Percentiles rank a stretch among this genome's conserved stretches.
Conservation (phyloP, 2,113 vertebrate genomes). For the Struthio camelus region DNA sequence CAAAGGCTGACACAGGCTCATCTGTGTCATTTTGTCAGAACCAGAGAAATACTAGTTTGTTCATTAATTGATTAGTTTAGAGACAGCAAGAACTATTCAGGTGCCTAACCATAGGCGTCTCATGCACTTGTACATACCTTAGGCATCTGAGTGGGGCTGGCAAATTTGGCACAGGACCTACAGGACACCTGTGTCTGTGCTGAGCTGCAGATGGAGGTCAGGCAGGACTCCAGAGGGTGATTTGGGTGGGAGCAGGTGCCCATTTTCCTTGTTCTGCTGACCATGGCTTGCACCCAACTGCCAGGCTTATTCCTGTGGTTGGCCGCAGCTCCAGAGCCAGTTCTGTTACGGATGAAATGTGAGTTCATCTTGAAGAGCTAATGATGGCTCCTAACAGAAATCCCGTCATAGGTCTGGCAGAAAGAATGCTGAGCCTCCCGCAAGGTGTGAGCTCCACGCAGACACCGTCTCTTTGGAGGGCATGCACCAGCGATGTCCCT, state of each 20-base stretch:
- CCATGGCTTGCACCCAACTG: background rate
- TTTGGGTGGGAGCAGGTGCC: no score
- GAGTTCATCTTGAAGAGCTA: background rate
- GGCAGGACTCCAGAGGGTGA: background rate
- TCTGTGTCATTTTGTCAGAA: background rate
- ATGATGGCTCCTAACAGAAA: background rate
- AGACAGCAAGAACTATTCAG: background rate
- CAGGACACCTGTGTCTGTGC: background rate
- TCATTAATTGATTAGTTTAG: background rate
- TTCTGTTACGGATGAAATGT: background rate
- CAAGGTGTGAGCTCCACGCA: background rate
- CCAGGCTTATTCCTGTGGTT: background rate
- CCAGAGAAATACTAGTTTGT: background rate
- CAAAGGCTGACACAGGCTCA: background rate
- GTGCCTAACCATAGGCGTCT: background rate
- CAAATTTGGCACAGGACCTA: background rate
- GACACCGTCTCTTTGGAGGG: background rate
- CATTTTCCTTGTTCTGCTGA: background rate
- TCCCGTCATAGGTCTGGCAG: background rate
- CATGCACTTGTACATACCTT: background rate
- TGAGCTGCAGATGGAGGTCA: background rate
- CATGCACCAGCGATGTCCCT: fast-evolving
- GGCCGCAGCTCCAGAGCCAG: background rate
- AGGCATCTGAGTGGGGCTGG: background rate
- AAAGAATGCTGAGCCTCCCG: background rate